Evolutionary conservation across 2,113 vertebrate genomes (phyloP), one percentile per base, ranked within the genome.

Genomic region (Galemys pyrenaicus): DNA sequence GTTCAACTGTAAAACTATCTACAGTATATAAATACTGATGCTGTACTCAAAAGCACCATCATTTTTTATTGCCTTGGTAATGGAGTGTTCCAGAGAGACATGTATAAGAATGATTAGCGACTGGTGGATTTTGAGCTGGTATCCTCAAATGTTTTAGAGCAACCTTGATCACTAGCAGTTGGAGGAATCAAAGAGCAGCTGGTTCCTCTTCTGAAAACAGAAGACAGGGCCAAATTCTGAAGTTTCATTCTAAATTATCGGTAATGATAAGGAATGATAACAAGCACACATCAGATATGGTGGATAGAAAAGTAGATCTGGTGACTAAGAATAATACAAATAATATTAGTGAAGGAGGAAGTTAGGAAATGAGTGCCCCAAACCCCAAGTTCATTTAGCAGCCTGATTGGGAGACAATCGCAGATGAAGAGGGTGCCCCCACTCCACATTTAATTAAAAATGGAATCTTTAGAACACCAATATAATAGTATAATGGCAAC

Each of bases 1-100:
- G 95, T 97, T 97, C 95, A 91, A 97, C 92, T 96, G 85, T 97
- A 97, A 97, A 98, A 97, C 97, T 95, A 97, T 81, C 94, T 96
- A 92, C 80, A 97, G 96, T 98, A 97, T 97, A 97, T 96, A 95
- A 97, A 97, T 97, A 97, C 95, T 92, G 87, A 97, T 96, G 96
- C 74, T 96, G 60, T 88, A 80, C 92, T 97, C 96, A 91, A 96
- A 97, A 88, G 86, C 60, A 94, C 96, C 96, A 96, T 95, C 93
- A 94, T 94, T 94, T 97, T 96, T 95, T 97, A 97, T 37, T 96
- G 96, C 95, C 80, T 96, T 92, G 87, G 92, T 87, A 96, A 96
- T 92, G 39, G 84, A 95, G 84, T 78, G 74, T 95, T 97, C 94
- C 85, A 96, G 62, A 96, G 95, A 97, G 65, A 92, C 89, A 77